Evolutionary conservation across 64 coral and sea anemone species (phyloP).

Genomic region (Porites australiensis): DNA sequence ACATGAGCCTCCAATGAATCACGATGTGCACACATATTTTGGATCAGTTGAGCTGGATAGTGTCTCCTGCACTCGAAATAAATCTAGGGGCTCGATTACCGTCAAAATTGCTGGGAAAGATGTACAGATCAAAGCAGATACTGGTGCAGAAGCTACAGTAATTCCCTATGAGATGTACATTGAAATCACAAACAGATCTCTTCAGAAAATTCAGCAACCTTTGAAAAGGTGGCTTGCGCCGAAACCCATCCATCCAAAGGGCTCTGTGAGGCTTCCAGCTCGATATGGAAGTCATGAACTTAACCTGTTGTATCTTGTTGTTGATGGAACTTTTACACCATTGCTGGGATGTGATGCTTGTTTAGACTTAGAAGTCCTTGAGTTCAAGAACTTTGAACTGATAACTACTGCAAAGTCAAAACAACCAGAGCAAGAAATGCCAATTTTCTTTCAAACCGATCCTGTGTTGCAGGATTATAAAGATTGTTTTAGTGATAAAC

Average conservation of each 20-base stretch:
- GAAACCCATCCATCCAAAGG: conserved; percentile 34
- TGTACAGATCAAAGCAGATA: conserved; percentile 60
- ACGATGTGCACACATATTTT: background rate
- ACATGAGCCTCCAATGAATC: background rate
- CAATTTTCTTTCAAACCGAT: background rate
- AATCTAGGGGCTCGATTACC: background rate
- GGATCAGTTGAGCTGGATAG: background rate
- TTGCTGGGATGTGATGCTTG: conserved; percentile 75
- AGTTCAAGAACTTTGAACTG: conserved; percentile 39
- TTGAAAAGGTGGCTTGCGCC: conserved; percentile 28
- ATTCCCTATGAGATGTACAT: conserved; percentile 47
- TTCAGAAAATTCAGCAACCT: conserved; percentile 29
- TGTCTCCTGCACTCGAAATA: background rate
- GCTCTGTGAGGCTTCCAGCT: conserved; percentile 25
- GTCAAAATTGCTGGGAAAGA: background rate
- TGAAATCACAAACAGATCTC: conserved; percentile 12
- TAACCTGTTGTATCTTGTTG: conserved; percentile 61
- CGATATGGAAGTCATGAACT: conserved; percentile 10
- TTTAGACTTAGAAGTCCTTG: conserved; percentile 49
- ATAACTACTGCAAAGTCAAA: background rate
- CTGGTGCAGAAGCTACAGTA: conserved; percentile 61
- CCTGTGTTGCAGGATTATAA: background rate
- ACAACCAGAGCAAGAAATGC: background rate
- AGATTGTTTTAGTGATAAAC: conserved; percentile 4
- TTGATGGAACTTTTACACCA: conserved; percentile 54